Evolutionary conservation across 2,113 vertebrate species (phyloP).

Genomic region (Montifringilla adamsi): DNA sequence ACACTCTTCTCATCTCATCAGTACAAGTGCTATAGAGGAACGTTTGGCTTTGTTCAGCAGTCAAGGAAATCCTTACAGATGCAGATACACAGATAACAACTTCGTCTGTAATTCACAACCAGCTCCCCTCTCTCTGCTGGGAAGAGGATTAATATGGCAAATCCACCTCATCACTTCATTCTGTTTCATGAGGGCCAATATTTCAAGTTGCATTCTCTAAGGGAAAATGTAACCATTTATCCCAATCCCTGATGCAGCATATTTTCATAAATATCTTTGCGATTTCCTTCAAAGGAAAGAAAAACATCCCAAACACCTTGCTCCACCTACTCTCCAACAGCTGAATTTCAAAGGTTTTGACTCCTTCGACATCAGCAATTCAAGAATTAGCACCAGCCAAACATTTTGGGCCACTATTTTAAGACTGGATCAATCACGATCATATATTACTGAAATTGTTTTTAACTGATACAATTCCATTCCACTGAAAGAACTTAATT

Average conservation of each 20-base stretch:
- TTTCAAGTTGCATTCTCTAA: not conserved
- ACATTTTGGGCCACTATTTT: not conserved
- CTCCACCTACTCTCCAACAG: not conserved
- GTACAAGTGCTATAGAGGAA: not conserved
- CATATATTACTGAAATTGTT: not conserved
- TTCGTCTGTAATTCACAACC: not conserved
- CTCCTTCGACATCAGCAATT: not conserved
- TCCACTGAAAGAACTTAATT: not conserved
- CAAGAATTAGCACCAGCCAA: not conserved
- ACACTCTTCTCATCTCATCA: not conserved
- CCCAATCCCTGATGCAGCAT: not conserved
- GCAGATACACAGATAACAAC: not conserved
- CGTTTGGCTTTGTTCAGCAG: not conserved
- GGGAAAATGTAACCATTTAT: not conserved
- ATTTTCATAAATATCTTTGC: not conserved
- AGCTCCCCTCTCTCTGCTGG: not conserved
- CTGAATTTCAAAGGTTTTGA: not conserved
- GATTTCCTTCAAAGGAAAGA: not conserved
- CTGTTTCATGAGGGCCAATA: not conserved
- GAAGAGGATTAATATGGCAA: not conserved
- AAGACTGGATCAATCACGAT: not conserved
- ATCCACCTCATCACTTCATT: not conserved
- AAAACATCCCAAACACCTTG: not conserved
- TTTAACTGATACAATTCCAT: not conserved
- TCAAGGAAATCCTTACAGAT: not conserved